Conservation (phyloP, 1,140 invertebrate genomes). For the Cecropterus lyciades region DNA sequence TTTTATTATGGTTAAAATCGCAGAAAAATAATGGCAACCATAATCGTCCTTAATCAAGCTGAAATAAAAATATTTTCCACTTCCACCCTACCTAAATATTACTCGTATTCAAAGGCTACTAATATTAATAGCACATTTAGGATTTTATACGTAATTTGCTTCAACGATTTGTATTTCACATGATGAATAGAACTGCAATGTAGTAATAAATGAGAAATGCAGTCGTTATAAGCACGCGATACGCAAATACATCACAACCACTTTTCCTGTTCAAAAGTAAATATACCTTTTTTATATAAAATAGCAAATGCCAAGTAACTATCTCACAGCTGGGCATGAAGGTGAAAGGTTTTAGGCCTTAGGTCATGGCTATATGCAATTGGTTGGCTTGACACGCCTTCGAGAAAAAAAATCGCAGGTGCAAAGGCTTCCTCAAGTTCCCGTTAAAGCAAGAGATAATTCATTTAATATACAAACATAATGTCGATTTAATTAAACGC, state of each 20-base stretch:
- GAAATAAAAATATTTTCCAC: background rate
- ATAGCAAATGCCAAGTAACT: background rate
- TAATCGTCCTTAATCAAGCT: no score
- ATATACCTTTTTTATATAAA: background rate
- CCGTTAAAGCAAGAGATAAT: no score
- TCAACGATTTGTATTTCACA: constrained; percentile 24
- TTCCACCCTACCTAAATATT: background rate
- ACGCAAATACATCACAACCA: constrained; percentile 19
- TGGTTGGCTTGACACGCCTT: no score
- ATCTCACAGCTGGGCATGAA: no score
- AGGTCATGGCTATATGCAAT: no score
- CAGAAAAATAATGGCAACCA: no score
- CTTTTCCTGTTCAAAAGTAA: background rate
- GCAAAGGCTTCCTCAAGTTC: no score
- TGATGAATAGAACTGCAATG: constrained; percentile 28
- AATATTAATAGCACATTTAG: constrained; percentile 12
- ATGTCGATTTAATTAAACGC: no score
- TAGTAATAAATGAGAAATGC: constrained; percentile 21
- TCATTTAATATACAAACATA: no score
- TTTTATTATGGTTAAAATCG: no score
- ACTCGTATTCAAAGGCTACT: background rate
- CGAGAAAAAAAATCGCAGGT: no score
- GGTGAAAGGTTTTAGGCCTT: no score
- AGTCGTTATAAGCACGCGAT: constrained; percentile 24
- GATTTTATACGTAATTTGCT: constrained; percentile 8